Evolutionary conservation across 2,888 invertebrate species (phyloP).

Genomic region (Tenthredo mesomela): DNA sequence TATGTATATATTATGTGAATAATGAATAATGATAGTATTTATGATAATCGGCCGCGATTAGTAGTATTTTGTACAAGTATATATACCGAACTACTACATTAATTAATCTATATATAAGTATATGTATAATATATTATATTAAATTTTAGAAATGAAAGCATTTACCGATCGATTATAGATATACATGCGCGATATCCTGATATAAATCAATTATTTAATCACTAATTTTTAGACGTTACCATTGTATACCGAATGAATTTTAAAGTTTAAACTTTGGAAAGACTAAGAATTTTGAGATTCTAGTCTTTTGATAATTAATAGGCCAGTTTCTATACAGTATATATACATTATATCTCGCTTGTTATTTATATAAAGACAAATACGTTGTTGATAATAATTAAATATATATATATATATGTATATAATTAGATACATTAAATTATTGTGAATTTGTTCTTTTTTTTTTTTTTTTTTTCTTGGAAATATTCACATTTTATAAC

Average conservation of each 20-base stretch:
- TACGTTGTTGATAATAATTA: neutral
- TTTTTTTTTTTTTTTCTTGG: neutral
- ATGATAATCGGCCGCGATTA: conserved; percentile 20
- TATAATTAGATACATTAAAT: neutral
- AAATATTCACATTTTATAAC: conserved; percentile 9
- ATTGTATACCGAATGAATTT: neutral
- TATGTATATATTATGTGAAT: neutral
- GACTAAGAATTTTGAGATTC: neutral
- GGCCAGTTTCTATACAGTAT: conserved; percentile 2
- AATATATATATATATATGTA: neutral
- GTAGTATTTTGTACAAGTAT: conserved; percentile 38
- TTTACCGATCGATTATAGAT: neutral
- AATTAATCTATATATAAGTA: conserved; percentile 15
- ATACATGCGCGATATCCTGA: conserved; percentile 12
- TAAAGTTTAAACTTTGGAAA: neutral
- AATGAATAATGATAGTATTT: conserved; percentile 28
- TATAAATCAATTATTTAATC: neutral
- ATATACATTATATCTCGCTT: conserved; percentile 7
- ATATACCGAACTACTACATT: conserved; percentile 11
- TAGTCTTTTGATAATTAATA: neutral
- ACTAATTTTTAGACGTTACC: conserved; percentile 8
- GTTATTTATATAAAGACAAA: neutral
- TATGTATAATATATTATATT: neutral
- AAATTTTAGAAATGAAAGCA: conserved; percentile 33
- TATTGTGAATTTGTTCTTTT: neutral